Evolutionary conservation across 2,888 invertebrate genomes (phyloP).

Genomic region (Tachystola acroxantha): DNA sequence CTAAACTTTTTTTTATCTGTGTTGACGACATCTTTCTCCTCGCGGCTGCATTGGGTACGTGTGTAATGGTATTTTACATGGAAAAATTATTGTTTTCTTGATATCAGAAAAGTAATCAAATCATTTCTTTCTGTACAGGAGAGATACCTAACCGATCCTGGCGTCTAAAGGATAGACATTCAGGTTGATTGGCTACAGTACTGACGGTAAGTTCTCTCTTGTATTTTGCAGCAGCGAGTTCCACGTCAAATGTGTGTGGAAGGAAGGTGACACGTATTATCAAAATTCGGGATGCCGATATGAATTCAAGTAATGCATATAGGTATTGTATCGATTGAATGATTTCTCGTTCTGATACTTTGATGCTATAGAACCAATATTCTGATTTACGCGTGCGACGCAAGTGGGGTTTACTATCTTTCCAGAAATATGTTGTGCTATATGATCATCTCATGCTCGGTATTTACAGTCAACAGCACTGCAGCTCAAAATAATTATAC

Average conservation of each 20-base stretch:
- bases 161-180: slow-evolving; percentile 60
- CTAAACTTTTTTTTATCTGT: slow-evolving; percentile 13
- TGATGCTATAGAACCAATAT: too few species aligned
- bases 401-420: too few species aligned
- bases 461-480: too few species aligned
- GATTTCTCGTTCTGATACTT: too few species aligned
- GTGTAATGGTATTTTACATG: slow-evolving; percentile 26
- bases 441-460: too few species aligned
- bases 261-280: slow-evolving; percentile 76
- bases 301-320: too few species aligned
- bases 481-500: too few species aligned
- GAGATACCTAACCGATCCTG: slow-evolving; percentile 61
- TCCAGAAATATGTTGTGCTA: too few species aligned
- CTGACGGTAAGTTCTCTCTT: slow-evolving; percentile 60
- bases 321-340: too few species aligned
- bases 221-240: slow-evolving; percentile 55
- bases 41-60: slow-evolving; percentile 70
- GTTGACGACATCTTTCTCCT: slow-evolving; percentile 51
- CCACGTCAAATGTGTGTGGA: slow-evolving; percentile 77
- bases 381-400: too few species aligned
- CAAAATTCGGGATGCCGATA: slow-evolving; percentile 53
- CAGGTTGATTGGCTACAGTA: slow-evolving; percentile 74
- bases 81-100: slow-evolving; percentile 35
- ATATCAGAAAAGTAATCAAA: slow-evolving; percentile 27
- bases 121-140: slow-evolving; percentile 50